Conservation (phyloP, 2,797 vertebrate genomes). For the Novumbra hubbsi region DNA sequence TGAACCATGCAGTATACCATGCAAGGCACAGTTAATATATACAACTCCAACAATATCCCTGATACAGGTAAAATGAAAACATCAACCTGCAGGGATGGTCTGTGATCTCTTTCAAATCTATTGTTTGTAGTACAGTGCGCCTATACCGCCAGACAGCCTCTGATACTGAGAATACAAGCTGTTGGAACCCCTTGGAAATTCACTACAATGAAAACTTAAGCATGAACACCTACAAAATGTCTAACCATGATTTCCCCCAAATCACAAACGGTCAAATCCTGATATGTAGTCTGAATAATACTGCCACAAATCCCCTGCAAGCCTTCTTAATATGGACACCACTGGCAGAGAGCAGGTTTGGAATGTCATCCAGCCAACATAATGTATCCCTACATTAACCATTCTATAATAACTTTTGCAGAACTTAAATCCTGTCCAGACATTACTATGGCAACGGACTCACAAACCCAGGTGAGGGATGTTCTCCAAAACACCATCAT, state of each 20-base stretch:
- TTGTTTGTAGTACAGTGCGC: not conserved
- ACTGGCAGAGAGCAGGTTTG: not conserved
- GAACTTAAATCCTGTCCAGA: not conserved
- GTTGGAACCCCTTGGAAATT: not conserved
- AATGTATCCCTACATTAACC: not conserved
- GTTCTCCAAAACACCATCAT: conserved; percentile 34
- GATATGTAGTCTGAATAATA: not conserved
- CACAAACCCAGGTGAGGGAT: conserved; percentile 20
- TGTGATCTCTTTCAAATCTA: not conserved
- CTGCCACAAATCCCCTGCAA: not conserved
- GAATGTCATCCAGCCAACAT: not conserved
- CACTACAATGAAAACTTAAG: not conserved
- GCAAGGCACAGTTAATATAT: not conserved
- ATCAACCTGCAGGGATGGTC: not conserved
- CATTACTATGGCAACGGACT: not conserved
- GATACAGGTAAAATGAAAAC: not conserved
- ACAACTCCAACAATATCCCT: not conserved
- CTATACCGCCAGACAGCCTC: not conserved
- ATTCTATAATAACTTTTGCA: not conserved
- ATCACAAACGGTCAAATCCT: not conserved
- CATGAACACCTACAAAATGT: not conserved
- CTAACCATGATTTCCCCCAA: not conserved
- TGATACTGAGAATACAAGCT: not conserved
- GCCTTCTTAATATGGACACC: not conserved
- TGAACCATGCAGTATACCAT: not conserved